phyloP scores from a whole-genome alignment of 2,113 vertebrate species.

The Lepidothrix coronata region DNA sequence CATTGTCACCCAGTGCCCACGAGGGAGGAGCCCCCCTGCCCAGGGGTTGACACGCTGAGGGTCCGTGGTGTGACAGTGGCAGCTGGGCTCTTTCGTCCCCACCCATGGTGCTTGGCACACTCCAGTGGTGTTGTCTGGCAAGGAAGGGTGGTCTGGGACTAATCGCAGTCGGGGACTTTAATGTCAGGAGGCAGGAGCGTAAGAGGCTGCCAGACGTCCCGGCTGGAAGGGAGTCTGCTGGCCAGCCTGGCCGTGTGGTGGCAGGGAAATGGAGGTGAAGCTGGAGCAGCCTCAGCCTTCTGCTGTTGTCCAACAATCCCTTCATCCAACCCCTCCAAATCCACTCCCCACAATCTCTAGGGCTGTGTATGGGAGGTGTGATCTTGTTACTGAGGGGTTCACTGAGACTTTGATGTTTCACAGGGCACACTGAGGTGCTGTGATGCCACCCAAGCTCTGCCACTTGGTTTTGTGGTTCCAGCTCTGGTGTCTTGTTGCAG shows the following conservation, averaged over 20 bases:
- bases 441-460: not conserved
- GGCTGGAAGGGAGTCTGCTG: not conserved
- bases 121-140: not conserved
- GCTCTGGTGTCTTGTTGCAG: not conserved
- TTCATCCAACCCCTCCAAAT: not conserved
- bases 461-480: not conserved
- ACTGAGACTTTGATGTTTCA: fast-evolving
- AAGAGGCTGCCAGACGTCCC: not conserved
- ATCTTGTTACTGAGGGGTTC: not conserved
- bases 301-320: not conserved
- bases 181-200: fast-evolving
- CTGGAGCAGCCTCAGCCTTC: not conserved
- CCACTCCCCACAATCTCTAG: fast-evolving
- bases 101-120: fast-evolving
- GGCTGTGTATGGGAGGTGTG: too few relatives aligned
- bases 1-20: fast-evolving
- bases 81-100: not conserved
- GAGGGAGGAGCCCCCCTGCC: not conserved
- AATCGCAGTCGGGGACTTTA: not conserved
- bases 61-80: not conserved
- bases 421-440: fast-evolving
- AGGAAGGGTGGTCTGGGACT: not conserved
- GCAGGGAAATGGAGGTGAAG: fast-evolving
- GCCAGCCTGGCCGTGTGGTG: fast-evolving
- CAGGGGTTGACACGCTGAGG: not conserved